phyloP scores from a whole-genome alignment of 2,113 vertebrate species.

The Sinocyclocheilus maitianheensis region DNA sequence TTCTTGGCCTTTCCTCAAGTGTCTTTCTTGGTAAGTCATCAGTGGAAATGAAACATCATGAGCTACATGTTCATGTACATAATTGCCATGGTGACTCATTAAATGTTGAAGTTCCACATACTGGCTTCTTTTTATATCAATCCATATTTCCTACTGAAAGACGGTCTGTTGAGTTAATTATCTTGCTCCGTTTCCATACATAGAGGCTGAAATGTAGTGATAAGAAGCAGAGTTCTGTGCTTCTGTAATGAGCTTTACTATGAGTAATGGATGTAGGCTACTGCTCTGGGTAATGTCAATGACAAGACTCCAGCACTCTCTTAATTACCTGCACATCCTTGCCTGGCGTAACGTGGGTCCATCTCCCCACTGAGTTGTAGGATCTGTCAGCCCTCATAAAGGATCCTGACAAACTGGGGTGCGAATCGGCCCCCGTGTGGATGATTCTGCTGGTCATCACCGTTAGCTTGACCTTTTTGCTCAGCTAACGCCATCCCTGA shows the following conservation, averaged over 20 bases:
- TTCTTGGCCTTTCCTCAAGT: neutral
- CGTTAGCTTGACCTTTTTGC: conserved; percentile 15
- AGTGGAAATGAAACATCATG: conserved; percentile 31
- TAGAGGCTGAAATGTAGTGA: conserved; percentile 56
- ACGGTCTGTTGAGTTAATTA: conserved; percentile 60
- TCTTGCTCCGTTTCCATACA: conserved; percentile 57
- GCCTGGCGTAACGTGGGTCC: conserved; percentile 41
- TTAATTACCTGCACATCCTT: conserved; percentile 60
- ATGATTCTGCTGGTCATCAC: conserved; percentile 9
- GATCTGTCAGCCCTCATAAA: conserved; percentile 25
- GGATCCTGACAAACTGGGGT: neutral
- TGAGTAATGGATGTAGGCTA: conserved; percentile 57
- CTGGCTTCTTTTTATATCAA: conserved; percentile 53
- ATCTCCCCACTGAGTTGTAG: conserved; percentile 7
- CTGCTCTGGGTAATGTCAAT: conserved; percentile 55
- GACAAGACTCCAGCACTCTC: conserved; percentile 52
- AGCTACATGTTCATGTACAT: conserved; percentile 41
- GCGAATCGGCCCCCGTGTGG: neutral
- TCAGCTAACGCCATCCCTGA: neutral
- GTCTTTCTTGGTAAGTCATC: neutral
- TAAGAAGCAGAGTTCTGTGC: conserved; percentile 54
- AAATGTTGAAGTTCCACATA: conserved; percentile 28
- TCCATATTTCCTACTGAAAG: conserved; percentile 58
- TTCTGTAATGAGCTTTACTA: conserved; percentile 58
- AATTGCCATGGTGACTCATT: conserved; percentile 45